phyloP scores from a whole-genome alignment of 2,888 invertebrate species.

The Andrena bucephala region DNA sequence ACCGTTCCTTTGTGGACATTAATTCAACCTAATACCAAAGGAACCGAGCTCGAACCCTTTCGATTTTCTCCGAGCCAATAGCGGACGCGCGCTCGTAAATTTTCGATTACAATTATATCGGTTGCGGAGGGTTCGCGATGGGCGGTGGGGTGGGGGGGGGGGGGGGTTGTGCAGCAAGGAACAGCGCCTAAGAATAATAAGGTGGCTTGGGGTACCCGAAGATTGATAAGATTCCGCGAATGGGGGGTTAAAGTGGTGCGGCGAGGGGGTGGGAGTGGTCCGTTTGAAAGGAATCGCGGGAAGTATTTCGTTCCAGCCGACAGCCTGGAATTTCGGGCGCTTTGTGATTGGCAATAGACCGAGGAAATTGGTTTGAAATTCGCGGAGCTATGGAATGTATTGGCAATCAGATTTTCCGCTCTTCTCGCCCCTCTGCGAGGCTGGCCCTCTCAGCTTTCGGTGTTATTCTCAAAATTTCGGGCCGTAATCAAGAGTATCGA shows the following conservation, averaged over 20 bases:
- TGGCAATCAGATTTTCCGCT: conserved; percentile 82
- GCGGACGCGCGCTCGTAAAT: conserved; percentile 52
- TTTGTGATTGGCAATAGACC: conserved; percentile 82
- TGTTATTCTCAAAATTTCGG: conserved; percentile 75
- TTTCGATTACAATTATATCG: conserved; percentile 51
- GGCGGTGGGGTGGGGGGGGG: not conserved
- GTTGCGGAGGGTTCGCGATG: not conserved
- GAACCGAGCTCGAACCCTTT: conserved; percentile 36
- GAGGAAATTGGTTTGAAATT: conserved; percentile 82
- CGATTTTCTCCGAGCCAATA: conserved; percentile 36
- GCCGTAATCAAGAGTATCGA: not conserved
- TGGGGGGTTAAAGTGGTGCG: conserved; percentile 53
- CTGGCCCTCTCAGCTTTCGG: conserved; percentile 20
- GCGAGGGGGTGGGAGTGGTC: conserved; percentile 15
- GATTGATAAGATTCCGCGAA: conserved; percentile 62
- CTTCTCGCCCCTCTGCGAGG: conserved; percentile 62
- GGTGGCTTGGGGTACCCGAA: conserved; percentile 44
- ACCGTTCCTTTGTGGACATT: conserved; percentile 40
- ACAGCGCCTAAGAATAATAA: conserved; percentile 59
- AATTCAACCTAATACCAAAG: conserved; percentile 44
- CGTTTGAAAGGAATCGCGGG: conserved; percentile 71
- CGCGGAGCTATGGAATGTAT: conserved; percentile 80
- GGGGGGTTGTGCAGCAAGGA: conserved; percentile 16
- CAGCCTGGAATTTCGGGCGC: conserved; percentile 77
- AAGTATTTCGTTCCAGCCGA: conserved; percentile 76